phyloP scores from a whole-genome alignment of 2,888 invertebrate species.

The Chrysopilus asiliformis region DNA sequence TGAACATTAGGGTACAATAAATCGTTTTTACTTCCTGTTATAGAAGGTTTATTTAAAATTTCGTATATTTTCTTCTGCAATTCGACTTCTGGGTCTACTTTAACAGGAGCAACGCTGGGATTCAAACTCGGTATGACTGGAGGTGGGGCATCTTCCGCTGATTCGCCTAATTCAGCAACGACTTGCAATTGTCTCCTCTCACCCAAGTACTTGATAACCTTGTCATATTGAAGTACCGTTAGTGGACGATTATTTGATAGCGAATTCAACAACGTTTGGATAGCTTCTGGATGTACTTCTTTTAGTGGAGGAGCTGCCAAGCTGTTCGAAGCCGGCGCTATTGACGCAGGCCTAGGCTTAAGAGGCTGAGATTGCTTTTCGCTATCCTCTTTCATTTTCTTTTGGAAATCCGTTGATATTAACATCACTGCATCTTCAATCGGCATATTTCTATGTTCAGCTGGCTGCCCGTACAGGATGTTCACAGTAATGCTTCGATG shows the following conservation, averaged over 20 bases:
- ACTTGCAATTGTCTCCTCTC: slow-evolving; percentile 61
- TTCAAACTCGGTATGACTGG: slow-evolving; percentile 25
- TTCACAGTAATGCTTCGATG: slow-evolving; percentile 79
- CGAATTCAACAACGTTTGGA: slow-evolving; percentile 60
- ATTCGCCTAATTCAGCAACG: slow-evolving; percentile 60
- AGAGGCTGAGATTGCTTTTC: slow-evolving; percentile 10
- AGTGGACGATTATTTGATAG: slow-evolving; percentile 69
- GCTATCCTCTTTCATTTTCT: slow-evolving; percentile 42
- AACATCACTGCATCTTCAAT: slow-evolving; percentile 77
- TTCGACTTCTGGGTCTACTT: slow-evolving; percentile 34
- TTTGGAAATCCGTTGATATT: slow-evolving; percentile 56
- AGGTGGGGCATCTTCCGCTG: slow-evolving; percentile 35
- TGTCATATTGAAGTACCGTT: slow-evolving; percentile 66
- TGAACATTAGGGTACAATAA: slow-evolving; percentile 28
- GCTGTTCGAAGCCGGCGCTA: slow-evolving; percentile 32
- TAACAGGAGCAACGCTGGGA: slow-evolving; percentile 14
- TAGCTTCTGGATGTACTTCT: slow-evolving; percentile 48
- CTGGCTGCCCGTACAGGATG: slow-evolving; percentile 74
- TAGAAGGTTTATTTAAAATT: slow-evolving; percentile 33
- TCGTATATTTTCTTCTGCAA: slow-evolving; percentile 34
- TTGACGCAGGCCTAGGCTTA: slow-evolving; percentile 17
- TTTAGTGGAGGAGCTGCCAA: slow-evolving; percentile 37
- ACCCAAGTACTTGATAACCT: slow-evolving; percentile 56
- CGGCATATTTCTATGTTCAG: slow-evolving; percentile 94
- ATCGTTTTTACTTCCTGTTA: slow-evolving; percentile 25